Conservation (phyloP, 1,140 invertebrate species). For the Venustaconcha ellipsiformis region DNA sequence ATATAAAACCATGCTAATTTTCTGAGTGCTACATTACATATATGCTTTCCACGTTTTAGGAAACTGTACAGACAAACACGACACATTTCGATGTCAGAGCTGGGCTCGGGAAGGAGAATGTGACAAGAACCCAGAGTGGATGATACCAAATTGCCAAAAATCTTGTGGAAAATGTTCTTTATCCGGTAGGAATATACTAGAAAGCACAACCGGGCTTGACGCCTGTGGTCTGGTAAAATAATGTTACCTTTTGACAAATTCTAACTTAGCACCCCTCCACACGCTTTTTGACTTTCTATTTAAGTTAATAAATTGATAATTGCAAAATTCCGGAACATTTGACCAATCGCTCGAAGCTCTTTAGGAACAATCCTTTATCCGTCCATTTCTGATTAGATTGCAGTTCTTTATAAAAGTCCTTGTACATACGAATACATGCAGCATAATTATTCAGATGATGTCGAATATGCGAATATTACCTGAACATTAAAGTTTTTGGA, state of each 20-base stretch:
- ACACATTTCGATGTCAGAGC: slow-evolving; percentile 14
- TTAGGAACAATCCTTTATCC: background rate
- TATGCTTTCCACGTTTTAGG: background rate
- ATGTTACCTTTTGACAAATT: background rate
- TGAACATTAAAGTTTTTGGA: too few species aligned
- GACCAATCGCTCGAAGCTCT: background rate
- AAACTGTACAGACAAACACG: slow-evolving; percentile 31
- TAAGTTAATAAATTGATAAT: too few species aligned
- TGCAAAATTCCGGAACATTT: too few species aligned
- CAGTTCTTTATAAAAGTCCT: background rate
- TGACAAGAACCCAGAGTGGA: slow-evolving; percentile 39
- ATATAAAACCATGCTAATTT: background rate
- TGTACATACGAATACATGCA: background rate
- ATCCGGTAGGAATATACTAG: slow-evolving; percentile 7
- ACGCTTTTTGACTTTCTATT: too few species aligned
- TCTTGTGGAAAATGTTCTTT: slow-evolving; percentile 40
- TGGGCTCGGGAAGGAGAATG: slow-evolving; percentile 40
- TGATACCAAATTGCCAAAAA: slow-evolving; percentile 46
- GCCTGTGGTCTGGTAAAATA: background rate
- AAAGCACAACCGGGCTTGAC: background rate
- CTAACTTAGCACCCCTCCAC: too few species aligned
- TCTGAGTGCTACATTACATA: too few species aligned
- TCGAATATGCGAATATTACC: too few species aligned
- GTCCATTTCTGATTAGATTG: background rate
- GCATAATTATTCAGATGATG: background rate